Base-by-base conservation (phyloP, 1,140 invertebrate species). In the Acyrthosiphon pisum region DNA sequence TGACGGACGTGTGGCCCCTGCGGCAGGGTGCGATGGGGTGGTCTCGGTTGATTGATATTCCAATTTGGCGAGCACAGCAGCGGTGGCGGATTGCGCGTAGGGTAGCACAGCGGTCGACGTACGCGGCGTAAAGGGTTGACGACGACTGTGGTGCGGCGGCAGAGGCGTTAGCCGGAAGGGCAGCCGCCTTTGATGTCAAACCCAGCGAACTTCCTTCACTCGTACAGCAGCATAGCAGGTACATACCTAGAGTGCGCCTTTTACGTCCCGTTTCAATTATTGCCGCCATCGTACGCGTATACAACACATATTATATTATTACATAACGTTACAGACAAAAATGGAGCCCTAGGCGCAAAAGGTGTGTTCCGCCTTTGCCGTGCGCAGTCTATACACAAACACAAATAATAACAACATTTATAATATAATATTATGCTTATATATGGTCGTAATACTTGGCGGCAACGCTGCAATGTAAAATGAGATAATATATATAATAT, bases 1-100 rank as follows among this genome's bases (percentile, higher is more conserved):
- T 92, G 90, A 92, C 90, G 90, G 90, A 35, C 30, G 60, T 76
- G 30, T n/a, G 60, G n/a, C 18, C n/a, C n/a, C n/a, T 76, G 18
- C 11, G 46, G 81, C 26, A 6, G 76, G 35, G 35, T 23, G 46
- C 11, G n/a, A 46, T 1, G 68, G 8, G 14, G 30, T 76, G 60
- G n/a, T 76, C 60, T 76, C 60, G 60, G 91, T 93, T 93, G 91
- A 93, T 93, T 93, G 91, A 93, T 93, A 93, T 93, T 56, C 91
- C 88, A 56, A 89, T 56, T 53, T 89, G 48, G 87, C 41, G 23
- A 60, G 9, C 56, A 7, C 56, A 8, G 7, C 26, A 30, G 90
- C 30, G n/a, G 56, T 76, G n/a, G n/a, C 6, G 11, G 22, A 44
- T 35, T 46, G 60, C 2, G 37, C 18, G n/a, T 11, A 7, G 20